phyloP scores from a whole-genome alignment of 2,797 vertebrate genomes.

The Eptatretus atami region DNA sequence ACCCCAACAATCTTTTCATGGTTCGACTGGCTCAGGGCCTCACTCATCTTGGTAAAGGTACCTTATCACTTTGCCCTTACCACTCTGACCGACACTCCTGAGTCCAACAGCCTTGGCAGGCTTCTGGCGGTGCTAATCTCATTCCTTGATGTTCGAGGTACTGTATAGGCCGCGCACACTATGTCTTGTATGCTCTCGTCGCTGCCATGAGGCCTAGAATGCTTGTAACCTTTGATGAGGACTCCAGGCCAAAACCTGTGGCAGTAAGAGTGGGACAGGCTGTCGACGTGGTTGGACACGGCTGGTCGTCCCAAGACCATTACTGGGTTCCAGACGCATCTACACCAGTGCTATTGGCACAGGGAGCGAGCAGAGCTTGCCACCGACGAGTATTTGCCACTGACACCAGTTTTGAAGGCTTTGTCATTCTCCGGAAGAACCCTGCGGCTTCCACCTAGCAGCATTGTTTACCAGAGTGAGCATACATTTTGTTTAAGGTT shows the following conservation, averaged over 20 bases:
- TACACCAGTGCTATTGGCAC: slow-evolving; percentile 64
- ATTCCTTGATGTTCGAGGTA: slow-evolving; percentile 63
- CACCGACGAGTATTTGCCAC: slow-evolving; percentile 66
- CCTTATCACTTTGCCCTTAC: slow-evolving; percentile 75
- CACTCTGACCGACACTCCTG: slow-evolving; percentile 94
- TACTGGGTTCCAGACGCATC: slow-evolving; percentile 94
- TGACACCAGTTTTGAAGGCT: slow-evolving; percentile 82
- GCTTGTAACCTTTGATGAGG: slow-evolving; percentile 85
- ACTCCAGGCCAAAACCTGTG: slow-evolving; percentile 54
- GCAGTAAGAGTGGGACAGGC: slow-evolving; percentile 93
- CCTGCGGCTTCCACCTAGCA: slow-evolving; percentile 13
- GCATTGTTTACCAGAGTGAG: no score
- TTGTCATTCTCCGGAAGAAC: slow-evolving; percentile 86
- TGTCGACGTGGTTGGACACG: slow-evolving; percentile 82
- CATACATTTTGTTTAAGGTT: no score
- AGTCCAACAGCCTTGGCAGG: slow-evolving; percentile 86
- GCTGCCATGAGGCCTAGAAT: slow-evolving; percentile 94
- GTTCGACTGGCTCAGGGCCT: slow-evolving; percentile 83
- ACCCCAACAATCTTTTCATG: slow-evolving; percentile 98
- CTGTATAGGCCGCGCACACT: slow-evolving; percentile 89
- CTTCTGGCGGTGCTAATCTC: slow-evolving; percentile 68
- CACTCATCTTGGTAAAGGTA: slow-evolving; percentile 89
- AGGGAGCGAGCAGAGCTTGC: slow-evolving; percentile 80
- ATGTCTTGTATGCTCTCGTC: slow-evolving; percentile 65
- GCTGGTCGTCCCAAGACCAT: slow-evolving; percentile 96